Evolutionary conservation across 2,888 invertebrate genomes (phyloP).

Genomic region (Dinocampus coccinellae): DNA sequence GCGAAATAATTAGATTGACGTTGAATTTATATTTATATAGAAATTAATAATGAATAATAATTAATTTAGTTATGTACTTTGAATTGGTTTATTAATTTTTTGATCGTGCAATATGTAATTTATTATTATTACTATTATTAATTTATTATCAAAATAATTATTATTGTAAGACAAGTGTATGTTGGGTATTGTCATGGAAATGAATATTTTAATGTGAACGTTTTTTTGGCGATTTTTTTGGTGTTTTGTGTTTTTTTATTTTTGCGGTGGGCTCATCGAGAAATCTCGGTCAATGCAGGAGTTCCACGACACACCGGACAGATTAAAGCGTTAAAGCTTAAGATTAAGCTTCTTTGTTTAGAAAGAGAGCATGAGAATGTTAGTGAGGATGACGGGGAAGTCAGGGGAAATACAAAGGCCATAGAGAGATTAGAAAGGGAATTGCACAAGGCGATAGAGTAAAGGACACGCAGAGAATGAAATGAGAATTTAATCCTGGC

Average conservation of each 20-base stretch:
- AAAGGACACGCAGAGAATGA: not conserved
- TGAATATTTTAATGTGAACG: too few relatives aligned
- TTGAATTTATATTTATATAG: too few relatives aligned
- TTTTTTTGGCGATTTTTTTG: too few relatives aligned
- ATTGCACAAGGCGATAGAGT: constrained; percentile 12
- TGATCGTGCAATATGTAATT: too few relatives aligned
- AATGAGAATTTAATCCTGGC: constrained; percentile 50
- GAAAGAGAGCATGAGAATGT: constrained; percentile 38
- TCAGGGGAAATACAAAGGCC: constrained; percentile 27
- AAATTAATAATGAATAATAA: too few relatives aligned
- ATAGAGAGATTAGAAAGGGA: constrained; percentile 42
- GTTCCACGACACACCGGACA: constrained; percentile 41
- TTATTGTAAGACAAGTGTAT: too few relatives aligned
- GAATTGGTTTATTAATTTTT: too few relatives aligned
- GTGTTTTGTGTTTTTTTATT: not conserved
- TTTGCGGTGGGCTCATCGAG: not conserved
- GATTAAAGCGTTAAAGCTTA: constrained; percentile 51
- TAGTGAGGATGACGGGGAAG: not conserved
- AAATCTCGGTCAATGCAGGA: constrained; percentile 33
- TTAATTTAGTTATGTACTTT: too few relatives aligned
- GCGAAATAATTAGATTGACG: too few relatives aligned
- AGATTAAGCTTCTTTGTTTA: constrained; percentile 45
- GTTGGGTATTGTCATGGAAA: too few relatives aligned
- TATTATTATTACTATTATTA: too few relatives aligned
- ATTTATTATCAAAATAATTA: too few relatives aligned